phyloP scores from a whole-genome alignment of 2,888 invertebrate species.

The Meta bourneti region DNA sequence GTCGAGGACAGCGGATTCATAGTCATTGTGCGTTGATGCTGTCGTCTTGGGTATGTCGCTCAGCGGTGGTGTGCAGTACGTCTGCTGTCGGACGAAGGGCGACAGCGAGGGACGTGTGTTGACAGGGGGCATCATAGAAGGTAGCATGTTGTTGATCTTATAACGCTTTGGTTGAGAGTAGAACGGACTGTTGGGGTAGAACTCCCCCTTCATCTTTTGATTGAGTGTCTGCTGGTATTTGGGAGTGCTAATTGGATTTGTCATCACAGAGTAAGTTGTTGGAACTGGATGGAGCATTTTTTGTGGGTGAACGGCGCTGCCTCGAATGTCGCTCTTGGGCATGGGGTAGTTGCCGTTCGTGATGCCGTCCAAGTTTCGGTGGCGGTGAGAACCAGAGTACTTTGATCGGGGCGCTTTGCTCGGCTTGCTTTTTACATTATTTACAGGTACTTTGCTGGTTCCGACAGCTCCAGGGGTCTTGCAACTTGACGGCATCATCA shows the following conservation, averaged over 20 bases:
- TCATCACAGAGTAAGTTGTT: slow-evolving; percentile 59
- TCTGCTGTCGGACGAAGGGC: slow-evolving; percentile 56
- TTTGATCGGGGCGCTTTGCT: slow-evolving; percentile 65
- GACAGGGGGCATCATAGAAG: slow-evolving; percentile 36
- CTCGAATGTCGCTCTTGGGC: slow-evolving; percentile 39
- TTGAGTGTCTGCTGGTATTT: slow-evolving; percentile 53
- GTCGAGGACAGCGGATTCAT: slow-evolving; percentile 77
- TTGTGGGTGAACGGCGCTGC: slow-evolving; percentile 27
- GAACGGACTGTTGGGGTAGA: slow-evolving; percentile 62
- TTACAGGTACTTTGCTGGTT: slow-evolving; percentile 60
- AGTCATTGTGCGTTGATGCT: slow-evolving; percentile 69
- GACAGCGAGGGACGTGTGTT: slow-evolving; percentile 45
- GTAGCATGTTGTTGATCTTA: slow-evolving; percentile 39
- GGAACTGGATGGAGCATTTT: slow-evolving; percentile 70
- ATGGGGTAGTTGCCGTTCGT: slow-evolving; percentile 38
- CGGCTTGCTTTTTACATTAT: slow-evolving; percentile 55
- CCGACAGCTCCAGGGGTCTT: slow-evolving; percentile 71
- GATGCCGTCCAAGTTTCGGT: slow-evolving; percentile 43
- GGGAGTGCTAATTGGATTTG: slow-evolving; percentile 12
- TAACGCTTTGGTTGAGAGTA: slow-evolving; percentile 69
- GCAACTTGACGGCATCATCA: slow-evolving; percentile 71
- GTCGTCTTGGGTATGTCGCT: slow-evolving; percentile 69
- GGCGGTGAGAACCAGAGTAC: slow-evolving; percentile 63
- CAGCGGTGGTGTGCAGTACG: slow-evolving; percentile 63
- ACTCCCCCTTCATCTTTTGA: slow-evolving; percentile 48